A percentile compares a stretch with the other conserved stretches of the same genome.
phyloP scores from a whole-genome alignment of 2,113 vertebrate genomes.

The Hemibates koningsi region DNA sequence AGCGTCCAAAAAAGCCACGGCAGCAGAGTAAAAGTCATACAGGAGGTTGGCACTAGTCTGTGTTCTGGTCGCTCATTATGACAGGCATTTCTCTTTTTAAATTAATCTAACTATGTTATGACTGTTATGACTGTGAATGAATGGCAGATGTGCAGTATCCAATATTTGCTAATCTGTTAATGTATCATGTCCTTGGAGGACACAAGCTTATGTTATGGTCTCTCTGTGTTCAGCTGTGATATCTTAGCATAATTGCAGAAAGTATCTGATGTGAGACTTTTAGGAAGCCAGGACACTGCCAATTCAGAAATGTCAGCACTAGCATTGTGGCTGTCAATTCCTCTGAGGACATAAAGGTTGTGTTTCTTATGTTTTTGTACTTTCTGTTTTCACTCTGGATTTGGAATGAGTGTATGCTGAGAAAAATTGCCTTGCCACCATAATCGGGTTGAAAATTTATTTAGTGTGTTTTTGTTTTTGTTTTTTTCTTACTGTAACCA shows the following conservation, averaged over 20 bases:
- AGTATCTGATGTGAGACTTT: neutral
- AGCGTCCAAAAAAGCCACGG: constrained; percentile 9
- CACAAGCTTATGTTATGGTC: neutral
- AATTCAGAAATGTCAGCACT: neutral
- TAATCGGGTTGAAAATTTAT: neutral
- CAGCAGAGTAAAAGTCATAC: constrained; percentile 18
- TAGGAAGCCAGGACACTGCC: neutral
- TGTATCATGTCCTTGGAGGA: neutral
- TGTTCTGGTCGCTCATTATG: neutral
- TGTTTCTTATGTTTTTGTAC: neutral
- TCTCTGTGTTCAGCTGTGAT: neutral
- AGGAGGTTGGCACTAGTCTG: neutral
- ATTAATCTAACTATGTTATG: neutral
- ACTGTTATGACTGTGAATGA: neutral
- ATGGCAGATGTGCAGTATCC: neutral
- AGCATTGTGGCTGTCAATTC: neutral
- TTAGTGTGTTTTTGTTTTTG: neutral
- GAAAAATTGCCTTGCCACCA: neutral
- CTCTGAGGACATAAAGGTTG: neutral
- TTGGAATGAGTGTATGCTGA: neutral
- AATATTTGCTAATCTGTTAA: neutral
- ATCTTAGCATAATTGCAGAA: neutral
- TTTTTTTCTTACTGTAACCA: neutral
- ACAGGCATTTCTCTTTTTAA: neutral
- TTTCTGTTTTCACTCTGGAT: neutral